phyloP scores from a whole-genome alignment of 2,888 invertebrate genomes.

The Callyntrura sp. region DNA sequence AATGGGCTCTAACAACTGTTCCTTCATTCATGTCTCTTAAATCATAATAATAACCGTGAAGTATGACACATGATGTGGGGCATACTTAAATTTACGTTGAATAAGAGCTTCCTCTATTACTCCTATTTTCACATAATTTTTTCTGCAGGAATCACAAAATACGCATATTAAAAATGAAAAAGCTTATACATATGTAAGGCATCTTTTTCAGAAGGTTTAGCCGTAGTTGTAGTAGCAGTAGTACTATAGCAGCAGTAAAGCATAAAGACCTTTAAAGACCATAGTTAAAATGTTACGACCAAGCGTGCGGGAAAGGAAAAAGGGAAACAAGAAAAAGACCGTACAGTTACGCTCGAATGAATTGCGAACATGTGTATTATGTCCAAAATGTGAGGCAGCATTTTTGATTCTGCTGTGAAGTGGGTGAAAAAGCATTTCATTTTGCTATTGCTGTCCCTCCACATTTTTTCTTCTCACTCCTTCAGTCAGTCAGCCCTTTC shows the following conservation, averaged over 20 bases:
- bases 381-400: conserved; percentile 37
- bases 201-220: background rate
- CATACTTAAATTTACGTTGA: background rate
- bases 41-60: conserved; percentile 16
- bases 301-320: background rate
- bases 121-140: background rate
- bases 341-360: conserved; percentile 58
- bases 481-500: background rate
- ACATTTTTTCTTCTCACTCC: background rate
- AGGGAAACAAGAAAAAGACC: background rate
- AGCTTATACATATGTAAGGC: background rate
- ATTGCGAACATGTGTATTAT: conserved; percentile 60
- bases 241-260: background rate
- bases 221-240: background rate
- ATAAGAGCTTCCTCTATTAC: background rate
- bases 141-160: background rate
- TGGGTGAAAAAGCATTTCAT: conserved; percentile 18
- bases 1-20: background rate
- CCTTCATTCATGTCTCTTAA: conserved; percentile 22
- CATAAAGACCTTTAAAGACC: background rate
- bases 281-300: background rate
- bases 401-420: conserved; percentile 19
- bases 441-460: background rate
- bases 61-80: conserved; percentile 30
- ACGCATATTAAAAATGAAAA: background rate